These are phyloP conservation scores for Falco biarmicus DNA, from an alignment of 2,797 vertebrate genomes.

Conservation along the genomic window DNA sequence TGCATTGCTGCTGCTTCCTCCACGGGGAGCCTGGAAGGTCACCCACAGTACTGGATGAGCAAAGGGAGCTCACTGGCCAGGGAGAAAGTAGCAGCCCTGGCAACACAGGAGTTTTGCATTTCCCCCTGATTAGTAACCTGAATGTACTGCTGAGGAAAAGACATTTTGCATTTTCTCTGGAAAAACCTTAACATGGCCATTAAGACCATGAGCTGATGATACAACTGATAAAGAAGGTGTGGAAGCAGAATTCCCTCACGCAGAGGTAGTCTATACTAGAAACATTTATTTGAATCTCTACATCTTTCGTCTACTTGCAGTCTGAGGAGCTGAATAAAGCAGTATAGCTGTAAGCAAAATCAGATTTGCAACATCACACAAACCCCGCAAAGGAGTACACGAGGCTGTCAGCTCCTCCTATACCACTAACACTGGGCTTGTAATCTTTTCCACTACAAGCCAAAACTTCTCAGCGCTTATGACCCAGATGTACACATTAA, in stretches of 20 bases:
- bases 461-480: constrained; percentile 46
- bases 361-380: not conserved
- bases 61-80: not conserved
- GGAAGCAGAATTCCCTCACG: not conserved
- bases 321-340: not conserved
- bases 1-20: not conserved
- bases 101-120: not conserved
- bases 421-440: constrained; percentile 45
- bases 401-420: constrained; percentile 33
- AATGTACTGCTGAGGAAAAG: not conserved
- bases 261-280: not conserved
- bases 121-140: not conserved
- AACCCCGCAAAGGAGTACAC: not conserved
- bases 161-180: constrained; percentile 19
- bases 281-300: not conserved
- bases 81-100: not conserved
- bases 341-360: not conserved
- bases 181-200: not conserved
- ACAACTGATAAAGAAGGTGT: not conserved
- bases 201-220: not conserved
- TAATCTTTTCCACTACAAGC: constrained; percentile 71
- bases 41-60: not conserved
- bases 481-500: constrained; percentile 51
- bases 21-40: not conserved
- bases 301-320: not conserved